These are phyloP conservation scores for Megamerina dolium DNA, from an alignment of 2,888 invertebrate species.

Conservation along the genomic window DNA sequence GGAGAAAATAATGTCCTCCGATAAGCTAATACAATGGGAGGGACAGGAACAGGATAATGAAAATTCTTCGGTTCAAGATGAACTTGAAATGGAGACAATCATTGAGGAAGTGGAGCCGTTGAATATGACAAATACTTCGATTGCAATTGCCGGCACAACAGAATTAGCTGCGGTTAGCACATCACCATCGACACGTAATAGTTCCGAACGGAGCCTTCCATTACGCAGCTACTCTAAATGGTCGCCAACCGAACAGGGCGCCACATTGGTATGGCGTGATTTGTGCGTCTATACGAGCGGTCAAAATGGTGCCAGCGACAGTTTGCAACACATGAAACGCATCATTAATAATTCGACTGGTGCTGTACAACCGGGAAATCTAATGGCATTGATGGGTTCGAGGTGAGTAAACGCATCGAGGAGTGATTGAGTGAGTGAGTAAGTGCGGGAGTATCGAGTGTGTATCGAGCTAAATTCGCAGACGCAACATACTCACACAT, in stretches of 20 bases:
- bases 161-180: background rate
- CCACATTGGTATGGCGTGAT: constrained; percentile 75
- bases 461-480: too few relatives aligned
- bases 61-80: too few relatives aligned
- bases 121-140: too few relatives aligned
- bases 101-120: constrained; percentile 6
- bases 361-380: constrained; percentile 71
- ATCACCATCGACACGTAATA: constrained; percentile 35
- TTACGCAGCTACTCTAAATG: constrained; percentile 52
- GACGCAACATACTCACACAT: too few relatives aligned
- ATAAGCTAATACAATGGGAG: too few relatives aligned
- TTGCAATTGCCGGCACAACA: too few relatives aligned
- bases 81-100: too few relatives aligned
- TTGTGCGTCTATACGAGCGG: constrained; percentile 62
- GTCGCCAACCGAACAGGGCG: constrained; percentile 57
- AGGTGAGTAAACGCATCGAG: constrained; percentile 55
- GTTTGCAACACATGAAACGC: constrained; percentile 56
- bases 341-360: constrained; percentile 79
- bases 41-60: too few relatives aligned
- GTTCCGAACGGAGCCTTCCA: constrained; percentile 43
- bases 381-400: constrained; percentile 80
- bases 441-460: too few relatives aligned
- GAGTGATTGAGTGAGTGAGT: background rate
- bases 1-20: too few relatives aligned
- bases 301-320: constrained; percentile 37